Base-by-base conservation (phyloP, 2,797 vertebrate genomes). In the Alcedo atthis region DNA sequence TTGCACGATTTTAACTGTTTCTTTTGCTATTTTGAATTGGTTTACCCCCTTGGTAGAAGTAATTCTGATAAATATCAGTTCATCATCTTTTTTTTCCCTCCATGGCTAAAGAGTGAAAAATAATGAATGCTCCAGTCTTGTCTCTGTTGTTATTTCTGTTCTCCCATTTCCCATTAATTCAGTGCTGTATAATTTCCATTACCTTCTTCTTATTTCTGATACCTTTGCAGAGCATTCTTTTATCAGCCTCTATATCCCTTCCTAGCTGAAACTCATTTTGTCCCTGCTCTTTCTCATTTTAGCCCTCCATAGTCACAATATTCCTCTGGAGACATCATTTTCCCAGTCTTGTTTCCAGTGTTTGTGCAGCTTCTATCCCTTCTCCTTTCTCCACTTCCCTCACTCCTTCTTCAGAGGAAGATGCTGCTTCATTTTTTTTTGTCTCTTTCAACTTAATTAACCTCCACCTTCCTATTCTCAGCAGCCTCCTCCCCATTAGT, bases 231-330 rank as follows among this genome's bases (percentile, higher is more conserved):
- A 51, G 30, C 81, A 80, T 69, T 51, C 46, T 83, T 87, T 93
- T 85, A 54, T 78, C 55, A 1, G 58, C 20, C 24, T 85, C 33
- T 59, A 11, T 68, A 73, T 71, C 49, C 76, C 25, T 68, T 42
- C n/a, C 61, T 89, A 87, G 83, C 18, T 83, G 57, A 85, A 94
- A 77, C 81, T 82, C 64, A 35, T 87, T 87, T 87, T 58, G 45
- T 70, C 45, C 75, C 54, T 61, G 20, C 6, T 85, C 37, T 70
- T 86, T 85, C 54, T 75, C 64, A 66, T 80, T 55, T 69, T 48
- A 58, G 66, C 68, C 46, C 69, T 89, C 73, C 30, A 20, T 4
- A 42, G 15, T 53, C 35, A 55, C 2, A 2, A 54, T 68, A 7
- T 61, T 85, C n/a, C 63, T 85, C 76, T 51, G 53, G 6, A 45